These are phyloP conservation scores for Sphaerodactylus townsendi DNA, from an alignment of 2,113 vertebrate species.

Conservation along the genomic window DNA sequence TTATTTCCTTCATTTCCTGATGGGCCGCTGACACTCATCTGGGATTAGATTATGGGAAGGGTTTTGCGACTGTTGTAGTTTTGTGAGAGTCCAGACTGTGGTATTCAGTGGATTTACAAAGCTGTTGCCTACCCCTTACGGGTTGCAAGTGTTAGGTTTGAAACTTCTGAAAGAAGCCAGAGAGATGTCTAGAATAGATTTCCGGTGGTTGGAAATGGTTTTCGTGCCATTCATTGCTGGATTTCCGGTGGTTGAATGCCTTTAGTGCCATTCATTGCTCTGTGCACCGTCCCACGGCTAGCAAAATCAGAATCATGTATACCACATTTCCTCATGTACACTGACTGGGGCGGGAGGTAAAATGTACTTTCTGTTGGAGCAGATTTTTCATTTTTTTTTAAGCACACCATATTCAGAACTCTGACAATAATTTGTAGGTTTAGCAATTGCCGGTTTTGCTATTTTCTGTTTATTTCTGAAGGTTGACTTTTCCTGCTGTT, in stretches of 20 bases:
- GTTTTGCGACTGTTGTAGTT: too few relatives aligned
- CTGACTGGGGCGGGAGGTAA: too few relatives aligned
- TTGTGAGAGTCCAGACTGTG: not conserved
- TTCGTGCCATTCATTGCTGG: not conserved
- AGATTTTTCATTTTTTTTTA: not conserved
- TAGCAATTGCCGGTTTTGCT: not conserved
- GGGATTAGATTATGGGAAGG: not conserved
- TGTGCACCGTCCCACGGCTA: not conserved
- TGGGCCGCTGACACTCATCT: not conserved
- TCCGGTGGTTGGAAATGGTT: not conserved
- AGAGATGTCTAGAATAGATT: not conserved
- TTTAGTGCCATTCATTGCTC: not conserved
- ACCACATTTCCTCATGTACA: not conserved
- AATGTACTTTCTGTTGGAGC: not conserved
- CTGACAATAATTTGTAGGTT: not conserved
- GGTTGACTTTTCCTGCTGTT: not conserved
- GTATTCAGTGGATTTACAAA: not conserved
- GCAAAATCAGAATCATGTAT: not conserved
- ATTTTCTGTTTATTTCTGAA: not conserved
- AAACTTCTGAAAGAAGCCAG: not conserved
- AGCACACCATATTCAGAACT: not conserved
- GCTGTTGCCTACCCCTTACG: not conserved
- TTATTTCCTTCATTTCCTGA: not conserved
- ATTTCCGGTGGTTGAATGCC: not conserved
- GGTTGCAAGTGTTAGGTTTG: not conserved